phyloP scores from a whole-genome alignment of 2,113 vertebrate species.

The Notarius lentiginosus region DNA sequence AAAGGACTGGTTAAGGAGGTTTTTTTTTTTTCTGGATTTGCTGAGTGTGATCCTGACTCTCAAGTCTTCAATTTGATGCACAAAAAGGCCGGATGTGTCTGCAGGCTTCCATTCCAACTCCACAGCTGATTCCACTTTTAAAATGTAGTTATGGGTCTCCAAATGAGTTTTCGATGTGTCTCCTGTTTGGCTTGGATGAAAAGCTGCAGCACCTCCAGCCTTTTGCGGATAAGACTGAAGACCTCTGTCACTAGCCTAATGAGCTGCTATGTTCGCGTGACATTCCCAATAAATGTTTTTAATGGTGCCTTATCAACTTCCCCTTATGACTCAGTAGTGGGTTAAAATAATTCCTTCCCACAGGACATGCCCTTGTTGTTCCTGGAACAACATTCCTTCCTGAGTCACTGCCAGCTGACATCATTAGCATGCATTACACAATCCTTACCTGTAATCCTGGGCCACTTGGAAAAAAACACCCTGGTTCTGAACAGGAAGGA shows the following conservation, averaged over 20 bases:
- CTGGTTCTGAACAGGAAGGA: background rate
- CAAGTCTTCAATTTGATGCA: background rate
- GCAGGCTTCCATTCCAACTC: background rate
- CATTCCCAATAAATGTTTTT: background rate
- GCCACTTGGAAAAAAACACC: background rate
- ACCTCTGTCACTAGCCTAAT: constrained; percentile 4
- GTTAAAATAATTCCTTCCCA: background rate
- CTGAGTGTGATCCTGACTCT: constrained; percentile 22
- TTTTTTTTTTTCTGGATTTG: constrained; percentile 27
- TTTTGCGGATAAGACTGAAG: constrained; percentile 9
- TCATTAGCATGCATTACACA: background rate
- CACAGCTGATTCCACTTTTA: background rate
- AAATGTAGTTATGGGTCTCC: background rate
- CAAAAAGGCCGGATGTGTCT: background rate
- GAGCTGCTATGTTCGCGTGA: background rate
- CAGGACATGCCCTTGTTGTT: background rate
- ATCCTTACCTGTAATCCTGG: background rate
- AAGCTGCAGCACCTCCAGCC: too few relatives aligned
- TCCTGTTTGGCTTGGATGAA: background rate
- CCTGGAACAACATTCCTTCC: background rate
- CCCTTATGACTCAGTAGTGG: background rate
- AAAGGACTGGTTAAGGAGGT: constrained; percentile 8
- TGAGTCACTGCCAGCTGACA: background rate
- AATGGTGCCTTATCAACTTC: background rate
- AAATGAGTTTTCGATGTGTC: background rate